Percentiles rank a stretch among this genome's conserved stretches.
Evolutionary conservation across 2,113 vertebrate species (phyloP).

Genomic region (Galemys pyrenaicus): DNA sequence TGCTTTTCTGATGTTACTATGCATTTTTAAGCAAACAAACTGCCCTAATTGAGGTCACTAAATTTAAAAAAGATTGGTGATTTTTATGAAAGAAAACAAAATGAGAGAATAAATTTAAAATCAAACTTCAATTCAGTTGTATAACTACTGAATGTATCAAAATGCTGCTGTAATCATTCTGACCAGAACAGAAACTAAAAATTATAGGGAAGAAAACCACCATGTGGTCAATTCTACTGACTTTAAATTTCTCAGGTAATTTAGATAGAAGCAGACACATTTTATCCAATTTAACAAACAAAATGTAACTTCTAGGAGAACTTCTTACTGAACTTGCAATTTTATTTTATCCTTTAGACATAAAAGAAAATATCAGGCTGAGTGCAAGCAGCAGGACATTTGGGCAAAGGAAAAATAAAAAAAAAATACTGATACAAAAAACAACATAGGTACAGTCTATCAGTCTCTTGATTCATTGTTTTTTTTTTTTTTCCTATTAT

Average conservation of each 20-base stretch:
- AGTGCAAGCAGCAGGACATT: neutral
- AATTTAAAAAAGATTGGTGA: neutral
- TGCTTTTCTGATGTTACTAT: neutral
- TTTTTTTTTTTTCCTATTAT: neutral
- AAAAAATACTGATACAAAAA: neutral
- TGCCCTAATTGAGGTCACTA: neutral
- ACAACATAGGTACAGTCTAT: neutral
- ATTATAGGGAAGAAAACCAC: neutral
- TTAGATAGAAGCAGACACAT: neutral
- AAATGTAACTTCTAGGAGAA: neutral
- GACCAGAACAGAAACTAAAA: neutral
- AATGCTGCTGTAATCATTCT: neutral
- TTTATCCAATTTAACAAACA: neutral
- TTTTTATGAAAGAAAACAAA: neutral
- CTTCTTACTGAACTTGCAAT: neutral
- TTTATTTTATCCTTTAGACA: neutral
- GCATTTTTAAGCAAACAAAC: neutral
- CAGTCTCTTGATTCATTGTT: neutral
- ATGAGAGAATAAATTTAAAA: neutral
- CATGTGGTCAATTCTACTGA: neutral
- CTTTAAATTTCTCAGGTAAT: neutral
- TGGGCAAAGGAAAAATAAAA: neutral
- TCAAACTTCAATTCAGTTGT: neutral
- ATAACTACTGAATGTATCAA: neutral
- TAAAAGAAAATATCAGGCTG: neutral